Conservation (phyloP, 2,113 vertebrate species). For the Xiphophorus couchianus region DNA sequence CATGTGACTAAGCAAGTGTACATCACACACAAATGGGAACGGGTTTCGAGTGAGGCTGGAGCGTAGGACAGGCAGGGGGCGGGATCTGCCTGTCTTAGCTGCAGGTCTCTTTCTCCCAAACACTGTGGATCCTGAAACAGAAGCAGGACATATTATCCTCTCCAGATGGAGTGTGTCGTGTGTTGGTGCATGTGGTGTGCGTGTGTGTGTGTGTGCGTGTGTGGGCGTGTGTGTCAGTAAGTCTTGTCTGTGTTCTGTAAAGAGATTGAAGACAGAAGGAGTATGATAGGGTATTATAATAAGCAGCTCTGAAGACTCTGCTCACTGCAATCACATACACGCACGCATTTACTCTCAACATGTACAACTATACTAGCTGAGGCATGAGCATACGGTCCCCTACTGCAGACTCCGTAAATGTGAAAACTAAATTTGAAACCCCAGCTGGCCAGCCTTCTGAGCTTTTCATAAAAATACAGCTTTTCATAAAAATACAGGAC, state of each 20-base stretch:
- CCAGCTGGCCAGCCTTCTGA: not conserved
- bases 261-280: not conserved
- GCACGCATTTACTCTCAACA: not conserved
- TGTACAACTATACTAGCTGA: not conserved
- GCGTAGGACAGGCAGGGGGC: slow-evolving; percentile 72
- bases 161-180: slow-evolving; percentile 45
- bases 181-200: slow-evolving; percentile 19
- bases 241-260: not conserved
- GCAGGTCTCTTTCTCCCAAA: not conserved
- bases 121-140: not conserved
- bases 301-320: slow-evolving; percentile 60
- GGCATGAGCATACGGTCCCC: slow-evolving; percentile 40
- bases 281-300: slow-evolving; percentile 65
- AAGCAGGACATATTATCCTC: not conserved
- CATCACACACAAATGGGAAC: slow-evolving; percentile 45
- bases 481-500: not conserved
- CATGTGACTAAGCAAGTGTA: slow-evolving; percentile 3
- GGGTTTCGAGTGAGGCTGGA: slow-evolving; percentile 75
- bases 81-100: not conserved
- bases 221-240: slow-evolving; percentile 17
- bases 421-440: not conserved
- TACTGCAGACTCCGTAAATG: slow-evolving; percentile 9
- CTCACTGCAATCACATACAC: slow-evolving; percentile 38
- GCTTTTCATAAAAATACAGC: not conserved
- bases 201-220: not conserved